Evolutionary conservation across 2,797 vertebrate species (phyloP).

Genomic region (Sus cebifrons): DNA sequence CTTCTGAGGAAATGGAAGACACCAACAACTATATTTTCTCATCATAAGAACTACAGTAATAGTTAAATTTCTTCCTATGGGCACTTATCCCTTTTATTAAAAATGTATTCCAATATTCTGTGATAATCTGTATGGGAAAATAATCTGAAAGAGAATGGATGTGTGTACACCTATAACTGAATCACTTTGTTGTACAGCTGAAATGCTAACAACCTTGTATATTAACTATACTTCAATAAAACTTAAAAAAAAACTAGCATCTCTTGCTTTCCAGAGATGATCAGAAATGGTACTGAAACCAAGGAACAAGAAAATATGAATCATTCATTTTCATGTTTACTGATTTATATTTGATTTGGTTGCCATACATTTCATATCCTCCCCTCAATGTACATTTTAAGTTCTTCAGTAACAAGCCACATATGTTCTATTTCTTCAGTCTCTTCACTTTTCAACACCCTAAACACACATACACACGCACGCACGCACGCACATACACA

Average conservation of each 20-base stretch:
- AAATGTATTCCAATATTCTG: background rate
- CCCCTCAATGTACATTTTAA: background rate
- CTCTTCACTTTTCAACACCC: background rate
- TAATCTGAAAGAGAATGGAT: too few relatives aligned
- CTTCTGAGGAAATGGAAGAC: background rate
- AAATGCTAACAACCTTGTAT: too few relatives aligned
- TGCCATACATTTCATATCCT: conserved; percentile 7
- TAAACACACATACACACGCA: background rate
- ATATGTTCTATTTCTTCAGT: background rate
- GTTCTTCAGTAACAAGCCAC: background rate
- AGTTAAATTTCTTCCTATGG: background rate
- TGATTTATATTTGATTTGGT: conserved; percentile 11
- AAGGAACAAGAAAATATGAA: background rate
- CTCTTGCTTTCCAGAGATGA: background rate
- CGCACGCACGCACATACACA: background rate
- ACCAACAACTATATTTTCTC: background rate
- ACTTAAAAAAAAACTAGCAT: too few relatives aligned
- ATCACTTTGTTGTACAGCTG: too few relatives aligned
- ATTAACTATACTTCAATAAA: too few relatives aligned
- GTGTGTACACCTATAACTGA: too few relatives aligned
- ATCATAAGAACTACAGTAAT: background rate
- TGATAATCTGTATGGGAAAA: too few relatives aligned
- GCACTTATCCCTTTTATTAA: background rate
- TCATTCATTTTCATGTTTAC: conserved; percentile 20
- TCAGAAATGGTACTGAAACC: background rate